Evolutionary conservation across 2,888 invertebrate species (phyloP), one percentile per base, ranked within the genome.

Genomic region (Drosophila fulvimacula): DNA sequence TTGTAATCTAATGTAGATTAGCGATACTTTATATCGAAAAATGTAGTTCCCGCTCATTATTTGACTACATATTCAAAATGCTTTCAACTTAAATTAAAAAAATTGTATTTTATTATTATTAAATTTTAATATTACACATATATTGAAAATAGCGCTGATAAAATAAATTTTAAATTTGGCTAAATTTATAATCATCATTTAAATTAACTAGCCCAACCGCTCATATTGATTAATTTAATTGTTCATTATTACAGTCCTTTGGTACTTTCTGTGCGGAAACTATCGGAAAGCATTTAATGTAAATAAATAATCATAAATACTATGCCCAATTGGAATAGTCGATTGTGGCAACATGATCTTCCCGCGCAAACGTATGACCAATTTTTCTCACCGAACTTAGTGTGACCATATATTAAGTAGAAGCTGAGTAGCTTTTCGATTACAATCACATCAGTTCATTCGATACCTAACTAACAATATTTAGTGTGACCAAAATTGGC

Each of bases 401-500:
- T 27, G 36, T 58, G 46, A 5, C 46, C 57, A 57, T 34, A 24
- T 24, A 13, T 44, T 3, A 0, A 7, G 4, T 5, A 5, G 6
- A 15, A 17, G 5, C 5, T 9, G 1, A 5, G 5, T 9, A 9
- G 1, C 2, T 7, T 34, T 44, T 56, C 42, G 56, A 56, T 41
- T 41, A 13, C 7, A 41, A 30, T 30, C 27, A 0, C 5, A 30
- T 6, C 27, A 52, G 1, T 1, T 30, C 36, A 6, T 24, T 15
- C 36, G 27, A 58, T 19, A 19, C 3, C 11, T 17, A 38, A 48
- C 10, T 15, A 19, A 1, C 17, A 19, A 11, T 30, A 4, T 48
- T 19, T 7, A 58, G 27, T 49, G 58, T 49, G 49, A 19, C 58
- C 57, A 9, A 5, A 52, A 24, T 38, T 27, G n/a, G 36, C 24